phyloP scores from a whole-genome alignment of 2,113 vertebrate genomes.

The Lepus europaeus region DNA sequence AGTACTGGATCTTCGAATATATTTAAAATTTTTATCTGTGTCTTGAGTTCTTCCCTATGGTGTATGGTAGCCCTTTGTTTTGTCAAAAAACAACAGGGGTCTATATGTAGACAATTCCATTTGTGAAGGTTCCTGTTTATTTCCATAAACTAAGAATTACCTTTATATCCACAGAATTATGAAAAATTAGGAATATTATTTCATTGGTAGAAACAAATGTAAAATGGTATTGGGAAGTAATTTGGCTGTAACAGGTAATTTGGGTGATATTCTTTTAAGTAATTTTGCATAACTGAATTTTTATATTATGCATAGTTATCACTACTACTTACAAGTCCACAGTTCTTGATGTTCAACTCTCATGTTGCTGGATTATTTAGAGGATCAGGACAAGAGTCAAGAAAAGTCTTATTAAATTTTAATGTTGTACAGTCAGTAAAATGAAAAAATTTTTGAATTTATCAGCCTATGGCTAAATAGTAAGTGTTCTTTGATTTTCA shows the following conservation, averaged over 20 bases:
- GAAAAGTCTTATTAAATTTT: background rate
- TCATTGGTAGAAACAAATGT: conserved; percentile 26
- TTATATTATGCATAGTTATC: background rate
- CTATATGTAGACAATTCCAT: background rate
- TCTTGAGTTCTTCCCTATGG: background rate
- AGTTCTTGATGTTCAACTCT: background rate
- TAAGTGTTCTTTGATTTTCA: conserved; percentile 32
- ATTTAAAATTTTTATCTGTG: background rate
- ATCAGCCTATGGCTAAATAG: background rate
- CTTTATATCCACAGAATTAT: background rate
- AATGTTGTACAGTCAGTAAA: background rate
- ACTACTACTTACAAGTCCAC: background rate
- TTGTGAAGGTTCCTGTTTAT: background rate
- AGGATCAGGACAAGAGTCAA: background rate
- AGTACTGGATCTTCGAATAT: background rate
- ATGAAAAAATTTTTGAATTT: conserved; percentile 7
- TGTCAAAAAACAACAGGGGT: background rate
- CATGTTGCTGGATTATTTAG: background rate
- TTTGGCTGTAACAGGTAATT: background rate
- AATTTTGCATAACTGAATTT: background rate
- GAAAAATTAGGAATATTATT: conserved; percentile 22
- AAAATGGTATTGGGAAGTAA: background rate
- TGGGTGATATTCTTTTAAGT: background rate
- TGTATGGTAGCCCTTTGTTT: background rate
- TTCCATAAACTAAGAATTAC: conserved; percentile 21